A percentile compares a stretch with the other conserved stretches of the same genome.
phyloP scores from a whole-genome alignment of 35 echinoderm and acorn worm genomes.

The Chiridota heheva region DNA sequence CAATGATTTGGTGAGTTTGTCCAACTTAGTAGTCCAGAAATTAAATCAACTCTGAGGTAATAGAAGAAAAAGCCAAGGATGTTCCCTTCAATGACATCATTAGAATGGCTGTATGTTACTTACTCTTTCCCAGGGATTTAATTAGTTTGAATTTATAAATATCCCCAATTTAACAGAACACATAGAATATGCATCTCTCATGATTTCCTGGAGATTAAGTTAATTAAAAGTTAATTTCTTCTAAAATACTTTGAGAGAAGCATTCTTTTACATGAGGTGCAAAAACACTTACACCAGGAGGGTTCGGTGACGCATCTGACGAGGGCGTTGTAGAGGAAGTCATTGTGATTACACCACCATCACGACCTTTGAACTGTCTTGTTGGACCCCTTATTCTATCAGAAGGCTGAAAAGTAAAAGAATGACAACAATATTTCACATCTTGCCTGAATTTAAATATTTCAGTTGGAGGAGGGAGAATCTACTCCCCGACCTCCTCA shows the following conservation, averaged over 20 bases:
- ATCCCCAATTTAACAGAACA: no score
- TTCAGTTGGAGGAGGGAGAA: not conserved
- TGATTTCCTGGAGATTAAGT: no score
- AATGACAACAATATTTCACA: not conserved
- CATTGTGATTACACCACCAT: conserved; percentile 78
- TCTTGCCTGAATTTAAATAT: not conserved
- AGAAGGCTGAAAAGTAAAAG: conserved; percentile 66
- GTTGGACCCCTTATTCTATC: conserved; percentile 80
- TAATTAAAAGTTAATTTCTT: not conserved
- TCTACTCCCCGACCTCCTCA: no score
- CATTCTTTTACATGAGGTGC: not conserved
- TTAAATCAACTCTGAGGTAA: no score
- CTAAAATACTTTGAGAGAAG: not conserved
- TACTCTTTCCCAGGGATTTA: no score
- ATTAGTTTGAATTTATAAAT: no score
- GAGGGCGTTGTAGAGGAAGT: conserved; percentile 76
- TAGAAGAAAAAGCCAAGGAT: no score
- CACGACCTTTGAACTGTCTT: conserved; percentile 89
- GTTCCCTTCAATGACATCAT: no score
- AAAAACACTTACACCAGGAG: conserved; percentile 44
- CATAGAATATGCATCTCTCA: no score
- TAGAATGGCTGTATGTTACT: no score
- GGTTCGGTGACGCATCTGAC: conserved; percentile 39
- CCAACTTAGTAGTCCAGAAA: no score
- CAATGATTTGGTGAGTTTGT: no score